A percentile compares a stretch with the other conserved stretches of the same genome.
phyloP scores from a whole-genome alignment of 2,888 invertebrate species.

The Harpagoxenus sublaevis region DNA sequence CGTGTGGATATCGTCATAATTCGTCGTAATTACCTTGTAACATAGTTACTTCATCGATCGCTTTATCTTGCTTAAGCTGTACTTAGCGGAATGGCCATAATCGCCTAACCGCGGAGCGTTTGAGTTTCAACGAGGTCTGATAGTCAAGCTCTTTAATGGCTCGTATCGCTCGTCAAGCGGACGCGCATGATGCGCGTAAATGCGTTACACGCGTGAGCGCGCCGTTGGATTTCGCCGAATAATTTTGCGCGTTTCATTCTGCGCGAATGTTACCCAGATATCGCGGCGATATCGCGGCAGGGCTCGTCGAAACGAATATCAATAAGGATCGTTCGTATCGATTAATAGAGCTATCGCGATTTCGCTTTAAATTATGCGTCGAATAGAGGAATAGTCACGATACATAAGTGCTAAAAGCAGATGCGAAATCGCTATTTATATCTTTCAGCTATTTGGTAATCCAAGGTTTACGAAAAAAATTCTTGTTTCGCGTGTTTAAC shows the following conservation, averaged over 20 bases:
- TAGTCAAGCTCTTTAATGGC: conserved; percentile 69
- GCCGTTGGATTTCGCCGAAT: conserved; percentile 46
- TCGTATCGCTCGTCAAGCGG: conserved; percentile 48
- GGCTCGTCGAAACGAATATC: conserved; percentile 7
- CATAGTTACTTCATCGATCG: conserved; percentile 77
- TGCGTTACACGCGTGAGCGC: conserved; percentile 23
- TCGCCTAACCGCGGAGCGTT: conserved; percentile 70
- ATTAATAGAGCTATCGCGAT: not conserved
- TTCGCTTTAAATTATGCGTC: not conserved
- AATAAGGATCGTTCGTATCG: conserved; percentile 3
- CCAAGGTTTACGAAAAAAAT: not conserved
- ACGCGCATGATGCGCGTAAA: conserved; percentile 40
- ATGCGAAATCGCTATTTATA: too few species aligned
- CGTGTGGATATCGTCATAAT: conserved; percentile 75
- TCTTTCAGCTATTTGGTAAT: not conserved
- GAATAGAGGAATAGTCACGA: not conserved
- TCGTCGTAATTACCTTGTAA: conserved; percentile 79
- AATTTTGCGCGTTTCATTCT: conserved; percentile 20
- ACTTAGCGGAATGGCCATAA: conserved; percentile 61
- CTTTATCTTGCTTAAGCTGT: conserved; percentile 72
- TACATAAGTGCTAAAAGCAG: too few species aligned
- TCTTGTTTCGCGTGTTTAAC: not conserved
- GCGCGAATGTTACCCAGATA: conserved; percentile 31
- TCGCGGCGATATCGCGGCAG: conserved; percentile 48
- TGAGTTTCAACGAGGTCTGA: conserved; percentile 61